Base-by-base conservation (phyloP, 2,797 vertebrate genomes). In the Clarias platycephalus region DNA sequence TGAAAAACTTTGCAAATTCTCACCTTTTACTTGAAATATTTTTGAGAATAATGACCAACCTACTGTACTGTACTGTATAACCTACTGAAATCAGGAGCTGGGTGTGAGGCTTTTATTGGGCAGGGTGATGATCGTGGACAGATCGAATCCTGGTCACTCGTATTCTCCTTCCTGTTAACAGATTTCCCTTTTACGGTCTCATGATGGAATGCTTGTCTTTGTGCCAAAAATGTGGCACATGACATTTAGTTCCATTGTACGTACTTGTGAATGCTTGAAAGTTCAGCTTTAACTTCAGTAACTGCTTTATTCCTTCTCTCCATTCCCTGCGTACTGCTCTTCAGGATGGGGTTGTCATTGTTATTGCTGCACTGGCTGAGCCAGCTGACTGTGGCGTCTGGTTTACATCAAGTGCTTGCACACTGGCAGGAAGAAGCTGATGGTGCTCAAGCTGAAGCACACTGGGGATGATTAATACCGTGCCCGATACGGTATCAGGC, bases 111-210 rank as follows among this genome's bases (percentile, higher is more conserved):
- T 64, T 22, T 58, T 31, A 49, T 37, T 49, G n/a, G 58, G 83
- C 40, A n/a, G 82, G 86, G 24, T 83, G 63, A 44, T 80, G 88
- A 68, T 83, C 86, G 75, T 78, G 80, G 85, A 84, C 89, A 79
- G 87, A 90, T 82, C 90, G 92, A 90, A 92, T 91, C 86, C 93
- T 90, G 91, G 91, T 93, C 87, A 90, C 62, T 90, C 31, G 53
- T 74, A 60, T 78, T 62, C 49, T 78, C 37, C 60, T 80, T 79
- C 89, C 89, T 89, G 88, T 92, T 90, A 91, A 93, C 90, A 90
- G 88, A 0, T 16, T 91, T 91, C 89, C 93, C 95, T 94, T 94
- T 93, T 93, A 95, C 91, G 94, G 94, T 90, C 91, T 92, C 91
- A 92, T 93, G 93, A 93, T 92, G 93, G 92, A 94, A 93, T 92